These are phyloP conservation scores for Anagyrus pseudococci DNA, from an alignment of 2,888 invertebrate species.

Conservation along the genomic window DNA sequence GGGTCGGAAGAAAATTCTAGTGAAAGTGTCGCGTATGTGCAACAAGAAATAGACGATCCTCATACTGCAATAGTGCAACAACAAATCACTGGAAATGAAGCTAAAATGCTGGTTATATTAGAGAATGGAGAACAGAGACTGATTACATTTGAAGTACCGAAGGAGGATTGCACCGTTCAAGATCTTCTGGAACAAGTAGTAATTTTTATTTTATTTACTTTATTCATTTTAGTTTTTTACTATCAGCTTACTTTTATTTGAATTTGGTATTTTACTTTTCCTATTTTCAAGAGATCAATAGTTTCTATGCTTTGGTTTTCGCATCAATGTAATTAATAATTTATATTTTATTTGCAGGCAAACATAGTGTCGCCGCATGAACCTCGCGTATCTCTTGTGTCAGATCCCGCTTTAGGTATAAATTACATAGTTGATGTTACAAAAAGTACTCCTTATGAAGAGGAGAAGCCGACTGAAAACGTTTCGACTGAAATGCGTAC, in stretches of 20 bases:
- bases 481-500: conserved; percentile 11
- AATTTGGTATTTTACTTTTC: conserved; percentile 15
- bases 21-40: conserved; percentile 52
- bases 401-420: conserved; percentile 76
- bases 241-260: not conserved
- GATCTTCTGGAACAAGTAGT: conserved; percentile 80
- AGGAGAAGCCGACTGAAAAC: conserved; percentile 38
- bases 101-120: conserved; percentile 80
- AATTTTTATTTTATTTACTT: no score
- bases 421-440: conserved; percentile 82
- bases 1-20: conserved; percentile 46
- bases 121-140: conserved; percentile 81
- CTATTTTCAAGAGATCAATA: no score
- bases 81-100: conserved; percentile 65
- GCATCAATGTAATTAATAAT: conserved; percentile 5
- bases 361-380: conserved; percentile 74
- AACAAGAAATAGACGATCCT: conserved; percentile 55
- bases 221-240: conserved; percentile 7
- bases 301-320: not conserved
- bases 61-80: conserved; percentile 53
- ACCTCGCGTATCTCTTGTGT: conserved; percentile 77
- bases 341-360: conserved; percentile 62
- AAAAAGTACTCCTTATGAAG: conserved; percentile 37
- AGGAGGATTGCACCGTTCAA: conserved; percentile 82
- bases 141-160: conserved; percentile 82